A percentile compares a stretch with the other conserved stretches of the same genome.
phyloP scores from a whole-genome alignment of 2,797 vertebrate genomes.

The Tiaroga cobitis region DNA sequence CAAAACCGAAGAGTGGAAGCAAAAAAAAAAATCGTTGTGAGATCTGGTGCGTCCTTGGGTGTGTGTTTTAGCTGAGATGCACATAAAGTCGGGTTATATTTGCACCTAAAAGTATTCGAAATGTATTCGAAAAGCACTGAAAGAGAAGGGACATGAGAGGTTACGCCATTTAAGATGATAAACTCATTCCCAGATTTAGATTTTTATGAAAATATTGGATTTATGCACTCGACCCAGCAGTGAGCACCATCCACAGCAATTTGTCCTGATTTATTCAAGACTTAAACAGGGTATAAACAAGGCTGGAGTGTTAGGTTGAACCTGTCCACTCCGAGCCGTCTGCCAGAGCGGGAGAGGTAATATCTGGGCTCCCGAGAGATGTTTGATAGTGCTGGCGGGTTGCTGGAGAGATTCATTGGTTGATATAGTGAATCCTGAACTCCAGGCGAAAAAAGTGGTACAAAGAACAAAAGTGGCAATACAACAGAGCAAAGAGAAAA shows the following conservation, averaged over 20 bases:
- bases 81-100: conserved; percentile 31
- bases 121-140: conserved; percentile 52
- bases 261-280: conserved; percentile 68
- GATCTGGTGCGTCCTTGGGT: conserved; percentile 50
- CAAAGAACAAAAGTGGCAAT: conserved; percentile 36
- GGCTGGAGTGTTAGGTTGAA: conserved; percentile 60
- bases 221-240: conserved; percentile 60
- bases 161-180: conserved; percentile 57
- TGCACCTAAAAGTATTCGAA: conserved; percentile 57
- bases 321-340: conserved; percentile 54
- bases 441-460: conserved; percentile 39
- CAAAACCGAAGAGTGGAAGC: conserved; percentile 28
- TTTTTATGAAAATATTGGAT: conserved; percentile 60
- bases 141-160: conserved; percentile 54
- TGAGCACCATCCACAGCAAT: conserved; percentile 62
- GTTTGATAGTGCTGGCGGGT: conserved; percentile 52
- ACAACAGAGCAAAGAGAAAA: conserved; percentile 19
- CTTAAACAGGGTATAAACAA: conserved; percentile 68
- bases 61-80: conserved; percentile 47
- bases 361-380: conserved; percentile 57
- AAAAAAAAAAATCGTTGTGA: conserved; percentile 37
- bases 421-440: conserved; percentile 57
- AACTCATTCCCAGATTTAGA: conserved; percentile 57
- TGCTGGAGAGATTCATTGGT: conserved; percentile 57
- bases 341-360: conserved; percentile 56